Base-by-base conservation (phyloP, 2,113 vertebrate species). In the Verasper variegatus region DNA sequence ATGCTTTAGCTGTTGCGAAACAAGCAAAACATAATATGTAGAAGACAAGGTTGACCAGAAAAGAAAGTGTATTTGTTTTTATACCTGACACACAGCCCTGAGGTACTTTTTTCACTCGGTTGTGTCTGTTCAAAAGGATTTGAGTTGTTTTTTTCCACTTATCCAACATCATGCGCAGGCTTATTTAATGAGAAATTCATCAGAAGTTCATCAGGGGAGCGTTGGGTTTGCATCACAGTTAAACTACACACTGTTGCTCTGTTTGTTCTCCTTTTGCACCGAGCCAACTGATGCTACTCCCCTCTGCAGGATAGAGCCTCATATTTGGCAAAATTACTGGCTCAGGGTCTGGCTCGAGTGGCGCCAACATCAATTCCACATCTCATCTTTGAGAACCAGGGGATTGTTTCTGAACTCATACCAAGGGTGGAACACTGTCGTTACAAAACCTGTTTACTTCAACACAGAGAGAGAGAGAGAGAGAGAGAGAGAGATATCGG, bases 381-480 rank as follows among this genome's bases (percentile, higher is more conserved):
- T 74, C 58, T 85, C 26, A 74, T 85, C 72, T 86, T 23, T 0
- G 67, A 64, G 70, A 87, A 83, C 61, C 54, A 24, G 60, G 13
- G 31, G 11, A 66, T 68, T 79, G 11, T 85, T 78, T 85, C 57
- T 59, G 52, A 86, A 68, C 59, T 67, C 37, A 61, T 58, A 42
- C 23, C 58, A 71, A n/a, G n/a, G 61, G 59, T 40, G 23, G 75
- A 75, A 71, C 58, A 80, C 60, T 73, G 60, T 71, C 72, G 67
- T 67, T 52, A 85, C 2, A 64, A 84, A 81, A 78, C 58, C 66
- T 81, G 65, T 86, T 88, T 86, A 81, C 71, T 71, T 88, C 24
- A 54, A 81, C 72, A 77, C 71, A 82, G 37, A 49, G 23, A 42
- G 23, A 37, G 37, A 40, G 37, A 40, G 37, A 40, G 9, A 40